Base-by-base conservation (phyloP, 2,797 vertebrate genomes). In the Fundulus diaphanus region DNA sequence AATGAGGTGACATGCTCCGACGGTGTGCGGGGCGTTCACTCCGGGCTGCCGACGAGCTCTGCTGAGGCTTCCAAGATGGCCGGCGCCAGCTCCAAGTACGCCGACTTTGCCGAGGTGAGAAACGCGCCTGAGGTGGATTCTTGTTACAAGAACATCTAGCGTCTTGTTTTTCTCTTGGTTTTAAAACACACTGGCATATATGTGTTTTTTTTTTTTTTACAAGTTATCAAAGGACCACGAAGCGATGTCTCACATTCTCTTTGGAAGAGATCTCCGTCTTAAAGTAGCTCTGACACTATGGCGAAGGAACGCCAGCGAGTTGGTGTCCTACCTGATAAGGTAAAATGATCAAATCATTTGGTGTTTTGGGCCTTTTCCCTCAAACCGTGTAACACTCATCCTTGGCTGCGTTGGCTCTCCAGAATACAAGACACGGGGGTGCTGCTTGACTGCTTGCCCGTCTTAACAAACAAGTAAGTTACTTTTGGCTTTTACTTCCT, bases 141-240 rank as follows among this genome's bases (percentile, higher is more conserved):
- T 11, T 54, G 8, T n/a, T 27, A n/a, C 24, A 29, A 49, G 18
- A 31, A 48, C 46, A 2, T 69, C 33, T 22, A 33, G 29, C 33
- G 5, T 22, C 46, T 33, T 51, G 27, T 8, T 69, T 48, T 51
- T n/a, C 8, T 51, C 46, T 20, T 37, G 20, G 16, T 63, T 24
- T 24, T 24, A 40, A 40, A 31, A 4, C 7, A 9, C 31, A 31
- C 22, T n/a, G 2, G 13, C 12, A 2, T 13, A 7, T 24, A 1
- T 37, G 1, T 33, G n/a, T 42, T 13, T 29, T 59, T 15, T 31
- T 27, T 12, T 82, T 3, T 46, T 46, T 57, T 13, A 48, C 4
- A 44, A 99, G 98, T 92, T 99, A 85, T 98, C 97, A 87, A 97
- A 97, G 95, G 97, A 99, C 91, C 98, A 99, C 76, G 97, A 98